A percentile compares a stretch with the other conserved stretches of the same genome.
Conservation (phyloP, 2,888 invertebrate species). For the Nomada ferruginata region DNA sequence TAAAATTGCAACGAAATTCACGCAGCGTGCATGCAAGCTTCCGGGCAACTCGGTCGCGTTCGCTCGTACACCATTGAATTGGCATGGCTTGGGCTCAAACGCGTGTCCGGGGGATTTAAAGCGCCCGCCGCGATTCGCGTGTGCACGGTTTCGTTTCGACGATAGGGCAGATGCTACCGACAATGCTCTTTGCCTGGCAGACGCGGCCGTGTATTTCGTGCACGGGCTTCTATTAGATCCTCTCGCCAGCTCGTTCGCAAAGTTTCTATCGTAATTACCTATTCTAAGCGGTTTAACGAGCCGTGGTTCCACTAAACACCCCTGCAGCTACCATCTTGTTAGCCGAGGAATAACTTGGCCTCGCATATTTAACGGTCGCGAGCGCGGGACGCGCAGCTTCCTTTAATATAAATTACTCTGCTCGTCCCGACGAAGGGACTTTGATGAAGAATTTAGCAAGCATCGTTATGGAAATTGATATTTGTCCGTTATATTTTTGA, state of each 20-base stretch:
- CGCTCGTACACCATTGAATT: conserved; percentile 48
- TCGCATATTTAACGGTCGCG: conserved; percentile 53
- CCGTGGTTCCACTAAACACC: conserved; percentile 62
- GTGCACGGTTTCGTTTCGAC: conserved; percentile 9
- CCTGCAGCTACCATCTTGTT: conserved; percentile 55
- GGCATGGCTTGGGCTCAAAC: conserved; percentile 33
- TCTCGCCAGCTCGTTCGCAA: conserved; percentile 61
- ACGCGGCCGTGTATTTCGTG: conserved; percentile 16
- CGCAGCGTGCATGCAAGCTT: conserved; percentile 30
- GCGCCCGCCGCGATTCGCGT: conserved; percentile 17
- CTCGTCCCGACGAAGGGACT: too few relatives aligned
- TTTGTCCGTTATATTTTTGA: too few relatives aligned
- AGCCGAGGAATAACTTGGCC: conserved; percentile 53
- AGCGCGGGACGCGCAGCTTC: conserved; percentile 1
- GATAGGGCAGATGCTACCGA: conserved; percentile 24
- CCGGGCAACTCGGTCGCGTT: conserved; percentile 2
- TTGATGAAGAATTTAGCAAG: too few relatives aligned
- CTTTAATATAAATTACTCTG: conserved; percentile 15
- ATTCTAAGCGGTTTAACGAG: conserved; percentile 70
- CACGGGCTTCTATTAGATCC: conserved; percentile 46
- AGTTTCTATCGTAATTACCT: conserved; percentile 71
- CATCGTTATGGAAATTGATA: too few relatives aligned
- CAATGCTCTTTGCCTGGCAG: conserved; percentile 21
- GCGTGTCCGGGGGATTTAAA: conserved; percentile 60
- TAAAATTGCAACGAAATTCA: conserved; percentile 67